Evolutionary conservation across 2,888 invertebrate genomes (phyloP).

Genomic region (Drosophila mimica): DNA sequence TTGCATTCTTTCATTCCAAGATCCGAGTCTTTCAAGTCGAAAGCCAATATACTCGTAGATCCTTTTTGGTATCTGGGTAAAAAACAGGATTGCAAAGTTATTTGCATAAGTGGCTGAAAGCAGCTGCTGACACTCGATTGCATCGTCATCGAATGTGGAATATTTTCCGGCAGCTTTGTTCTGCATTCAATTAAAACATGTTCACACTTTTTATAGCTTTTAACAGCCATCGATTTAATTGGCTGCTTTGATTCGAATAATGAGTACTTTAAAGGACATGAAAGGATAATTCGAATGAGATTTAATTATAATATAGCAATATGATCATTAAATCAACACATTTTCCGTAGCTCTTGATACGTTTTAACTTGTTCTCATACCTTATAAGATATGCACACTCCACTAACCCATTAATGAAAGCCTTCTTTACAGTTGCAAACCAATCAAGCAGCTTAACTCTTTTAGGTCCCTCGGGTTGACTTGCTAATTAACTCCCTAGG

Average conservation of each 20-base stretch:
- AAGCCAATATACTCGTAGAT: neutral
- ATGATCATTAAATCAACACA: neutral
- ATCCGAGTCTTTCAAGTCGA: neutral
- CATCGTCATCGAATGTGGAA: constrained; percentile 20
- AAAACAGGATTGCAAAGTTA: constrained; percentile 66
- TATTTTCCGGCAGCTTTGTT: neutral
- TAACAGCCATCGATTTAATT: neutral
- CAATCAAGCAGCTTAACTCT: constrained; percentile 48
- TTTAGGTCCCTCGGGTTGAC: constrained; percentile 49
- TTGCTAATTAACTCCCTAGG: constrained; percentile 56
- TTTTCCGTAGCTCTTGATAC: neutral
- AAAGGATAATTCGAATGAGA: neutral
- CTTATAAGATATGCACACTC: constrained; percentile 34
- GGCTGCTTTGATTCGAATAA: neutral
- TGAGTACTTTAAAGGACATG: neutral
- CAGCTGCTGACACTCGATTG: constrained; percentile 44
- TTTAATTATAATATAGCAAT: neutral
- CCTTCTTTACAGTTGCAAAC: constrained; percentile 53
- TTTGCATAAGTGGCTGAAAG: constrained; percentile 69
- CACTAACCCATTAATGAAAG: constrained; percentile 60
- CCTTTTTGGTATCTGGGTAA: neutral
- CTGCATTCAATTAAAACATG: constrained; percentile 5
- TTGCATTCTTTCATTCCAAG: neutral
- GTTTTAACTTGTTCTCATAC: neutral
- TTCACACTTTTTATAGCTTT: neutral